Evolutionary conservation across 2,113 vertebrate genomes (phyloP).

Genomic region (Cinclus mexicanus): DNA sequence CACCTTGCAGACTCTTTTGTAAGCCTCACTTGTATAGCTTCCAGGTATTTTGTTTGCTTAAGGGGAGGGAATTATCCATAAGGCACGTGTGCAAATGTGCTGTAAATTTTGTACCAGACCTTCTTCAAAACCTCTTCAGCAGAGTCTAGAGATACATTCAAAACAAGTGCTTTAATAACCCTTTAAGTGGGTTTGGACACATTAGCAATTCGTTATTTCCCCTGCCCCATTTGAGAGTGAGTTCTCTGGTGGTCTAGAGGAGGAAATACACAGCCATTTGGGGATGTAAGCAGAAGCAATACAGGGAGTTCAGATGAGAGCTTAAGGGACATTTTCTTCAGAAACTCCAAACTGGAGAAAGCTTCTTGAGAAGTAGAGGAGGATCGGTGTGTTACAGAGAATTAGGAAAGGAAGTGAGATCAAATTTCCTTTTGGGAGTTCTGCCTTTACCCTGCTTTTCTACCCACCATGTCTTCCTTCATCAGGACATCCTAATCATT

Average conservation of each 20-base stretch:
- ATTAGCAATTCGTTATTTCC: not conserved
- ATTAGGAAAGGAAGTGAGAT: not conserved
- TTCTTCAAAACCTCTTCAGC: not conserved
- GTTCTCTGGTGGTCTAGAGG: not conserved
- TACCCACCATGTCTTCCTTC: not conserved
- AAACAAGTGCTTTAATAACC: not conserved
- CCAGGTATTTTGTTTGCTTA: not conserved
- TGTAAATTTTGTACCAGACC: not conserved
- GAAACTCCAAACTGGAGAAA: not conserved
- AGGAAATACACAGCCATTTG: not conserved
- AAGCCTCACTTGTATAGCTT: not conserved
- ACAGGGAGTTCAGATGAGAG: not conserved
- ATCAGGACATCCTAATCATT: not conserved
- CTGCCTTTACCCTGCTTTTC: not conserved
- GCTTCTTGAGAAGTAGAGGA: not conserved
- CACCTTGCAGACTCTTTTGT: not conserved
- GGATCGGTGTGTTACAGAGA: not conserved
- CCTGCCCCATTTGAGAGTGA: rapidly evolving
- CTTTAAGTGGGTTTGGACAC: not conserved
- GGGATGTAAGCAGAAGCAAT: not conserved
- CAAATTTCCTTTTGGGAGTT: not conserved
- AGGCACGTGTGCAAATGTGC: not conserved
- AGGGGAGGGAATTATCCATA: not conserved
- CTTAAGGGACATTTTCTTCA: not conserved
- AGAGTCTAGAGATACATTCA: not conserved